Evolutionary conservation across 2,797 vertebrate species (phyloP), one percentile per base, ranked within the genome.

Genomic region (Macropus fuliginosus): DNA sequence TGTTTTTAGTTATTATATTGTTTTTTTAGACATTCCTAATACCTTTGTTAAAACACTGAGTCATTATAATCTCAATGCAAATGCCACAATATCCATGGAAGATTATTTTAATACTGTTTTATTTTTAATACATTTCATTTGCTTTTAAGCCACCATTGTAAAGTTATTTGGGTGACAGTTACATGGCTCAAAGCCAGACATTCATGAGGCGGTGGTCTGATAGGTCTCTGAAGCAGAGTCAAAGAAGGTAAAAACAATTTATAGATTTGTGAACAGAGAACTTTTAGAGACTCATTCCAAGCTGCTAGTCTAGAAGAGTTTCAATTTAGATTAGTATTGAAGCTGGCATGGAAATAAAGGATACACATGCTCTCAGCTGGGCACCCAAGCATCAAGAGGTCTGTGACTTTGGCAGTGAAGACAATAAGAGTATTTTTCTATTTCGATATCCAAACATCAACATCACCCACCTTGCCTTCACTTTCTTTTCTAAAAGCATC

Each of bases 101-200:
- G 94, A 97, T 94, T 93, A 92, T 97, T 96, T 97, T 97, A 96
- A 97, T 94, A 91, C 91, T 92, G 52, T 96, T 96, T 96, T 95
- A 96, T 91, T 97, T 91, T 40, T n/a, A 90, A 97, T 95, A 90
- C 18, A n/a, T 34, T 97, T 97, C 92, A 96, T 95, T 98, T 98
- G 96, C 93, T 92, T 91, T 94, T 97, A 97, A 97, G 95, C 91
- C 93, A 87, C 34, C 94, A 21, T 95, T 97, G 55, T 96, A 92
- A 95, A 97, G 91, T 97, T 90, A 92, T 97, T 96, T 96, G 92
- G 31, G 95, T 97, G 96, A 93, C 95, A 94, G 97, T 96, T 92
- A 93, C 87, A 91, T 97, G 93, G 91, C 96, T 93, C 93, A 50
- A 62, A 96, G 96, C 62, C 96, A 96, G 92, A 93, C 92, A 12